Evolutionary conservation across 1,140 invertebrate genomes (phyloP).

Genomic region (Drosophila auraria): DNA sequence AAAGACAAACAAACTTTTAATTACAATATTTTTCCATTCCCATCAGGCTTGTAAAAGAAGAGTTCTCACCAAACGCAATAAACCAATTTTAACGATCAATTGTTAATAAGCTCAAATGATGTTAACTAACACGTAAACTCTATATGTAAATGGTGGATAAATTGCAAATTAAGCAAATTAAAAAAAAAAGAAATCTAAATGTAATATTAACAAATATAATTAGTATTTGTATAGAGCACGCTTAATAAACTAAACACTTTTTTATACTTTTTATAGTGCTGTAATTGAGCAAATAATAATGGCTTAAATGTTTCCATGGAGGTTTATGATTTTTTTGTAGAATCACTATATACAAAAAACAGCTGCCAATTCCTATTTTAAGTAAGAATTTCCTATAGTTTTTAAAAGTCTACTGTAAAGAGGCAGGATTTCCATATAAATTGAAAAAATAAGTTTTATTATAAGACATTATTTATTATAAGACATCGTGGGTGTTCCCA

Average conservation of each 20-base stretch:
- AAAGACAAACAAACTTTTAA: neutral
- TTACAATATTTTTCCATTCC: constrained; percentile 1
- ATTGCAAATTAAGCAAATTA: neutral
- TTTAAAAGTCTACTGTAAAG: neutral
- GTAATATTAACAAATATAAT: neutral
- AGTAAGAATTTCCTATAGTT: too few relatives aligned
- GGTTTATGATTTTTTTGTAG: neutral
- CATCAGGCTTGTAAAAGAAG: neutral
- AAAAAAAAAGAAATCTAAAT: neutral
- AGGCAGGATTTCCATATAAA: neutral
- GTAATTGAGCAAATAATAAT: neutral
- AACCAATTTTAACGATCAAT: constrained; percentile 5
- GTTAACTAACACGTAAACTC: neutral
- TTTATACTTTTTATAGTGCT: too few relatives aligned
- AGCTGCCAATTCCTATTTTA: neutral
- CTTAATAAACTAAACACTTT: too few relatives aligned
- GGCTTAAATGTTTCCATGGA: neutral
- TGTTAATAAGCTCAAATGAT: constrained; percentile 8
- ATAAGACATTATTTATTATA: too few relatives aligned
- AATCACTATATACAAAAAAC: neutral
- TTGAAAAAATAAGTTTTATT: too few relatives aligned
- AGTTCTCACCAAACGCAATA: constrained; percentile 9
- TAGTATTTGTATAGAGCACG: too few relatives aligned
- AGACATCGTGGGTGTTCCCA: too few relatives aligned
- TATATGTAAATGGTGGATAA: neutral